phyloP scores from a whole-genome alignment of 2,888 invertebrate genomes.

The Thera obeliscata region DNA sequence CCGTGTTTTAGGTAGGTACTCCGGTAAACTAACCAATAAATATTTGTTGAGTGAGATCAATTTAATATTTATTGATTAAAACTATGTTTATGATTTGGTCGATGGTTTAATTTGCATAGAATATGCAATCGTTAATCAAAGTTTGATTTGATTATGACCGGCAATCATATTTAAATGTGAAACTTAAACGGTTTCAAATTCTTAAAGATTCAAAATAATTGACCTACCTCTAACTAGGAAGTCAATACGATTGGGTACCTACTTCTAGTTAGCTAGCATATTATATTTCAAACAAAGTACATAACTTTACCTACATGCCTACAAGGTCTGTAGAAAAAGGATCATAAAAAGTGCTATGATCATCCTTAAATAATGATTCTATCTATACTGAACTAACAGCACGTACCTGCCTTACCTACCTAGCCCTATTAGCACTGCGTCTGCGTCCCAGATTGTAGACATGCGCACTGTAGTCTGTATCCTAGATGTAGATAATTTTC shows the following conservation, averaged over 20 bases:
- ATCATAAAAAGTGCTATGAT: too few relatives aligned
- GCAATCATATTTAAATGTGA: conserved; percentile 38
- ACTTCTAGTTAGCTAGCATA: neutral
- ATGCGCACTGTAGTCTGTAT: conserved; percentile 34
- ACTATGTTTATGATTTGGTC: conserved; percentile 37
- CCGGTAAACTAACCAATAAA: conserved; percentile 32
- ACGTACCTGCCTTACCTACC: neutral
- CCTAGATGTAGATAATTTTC: conserved; percentile 53
- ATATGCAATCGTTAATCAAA: conserved; percentile 43
- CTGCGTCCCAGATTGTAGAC: conserved; percentile 15
- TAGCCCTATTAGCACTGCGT: neutral
- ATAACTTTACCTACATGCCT: too few relatives aligned
- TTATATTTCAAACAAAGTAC: too few relatives aligned
- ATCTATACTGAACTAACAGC: neutral
- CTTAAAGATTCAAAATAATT: conserved; percentile 7
- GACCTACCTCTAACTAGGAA: conserved; percentile 10
- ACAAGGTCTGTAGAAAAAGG: too few relatives aligned
- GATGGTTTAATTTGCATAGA: conserved; percentile 38
- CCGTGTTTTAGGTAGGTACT: neutral
- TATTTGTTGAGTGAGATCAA: conserved; percentile 37
- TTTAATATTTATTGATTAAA: conserved; percentile 35
- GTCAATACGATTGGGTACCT: conserved; percentile 1
- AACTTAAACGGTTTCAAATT: conserved; percentile 24
- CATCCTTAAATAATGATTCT: too few relatives aligned
- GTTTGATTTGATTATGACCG: conserved; percentile 40